Evolutionary conservation across 2,113 vertebrate genomes (phyloP).

Genomic region (Sinocyclocheilus anshuiensis): DNA sequence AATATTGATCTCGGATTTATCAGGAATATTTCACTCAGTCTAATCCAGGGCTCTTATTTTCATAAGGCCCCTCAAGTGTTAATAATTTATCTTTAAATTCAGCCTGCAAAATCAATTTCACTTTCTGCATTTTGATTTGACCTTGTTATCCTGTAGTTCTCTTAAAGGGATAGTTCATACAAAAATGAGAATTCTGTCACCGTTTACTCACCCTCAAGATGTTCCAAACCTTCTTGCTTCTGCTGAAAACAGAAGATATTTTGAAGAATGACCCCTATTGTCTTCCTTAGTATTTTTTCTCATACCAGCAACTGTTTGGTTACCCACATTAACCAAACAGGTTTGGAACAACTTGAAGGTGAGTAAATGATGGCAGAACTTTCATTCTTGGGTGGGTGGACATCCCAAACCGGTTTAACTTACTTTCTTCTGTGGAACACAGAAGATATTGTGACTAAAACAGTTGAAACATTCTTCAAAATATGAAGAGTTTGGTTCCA

Average conservation of each 20-base stretch:
- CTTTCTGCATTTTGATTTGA: not conserved
- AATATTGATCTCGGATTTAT: not conserved
- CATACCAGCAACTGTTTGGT: too few species aligned
- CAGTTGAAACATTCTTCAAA: not conserved
- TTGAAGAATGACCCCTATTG: not conserved
- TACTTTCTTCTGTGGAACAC: too few species aligned
- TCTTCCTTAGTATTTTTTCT: not conserved
- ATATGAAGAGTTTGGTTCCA: not conserved
- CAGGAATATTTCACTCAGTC: not conserved
- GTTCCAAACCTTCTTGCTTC: not conserved
- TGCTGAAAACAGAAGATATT: not conserved
- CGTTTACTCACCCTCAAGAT: too few species aligned
- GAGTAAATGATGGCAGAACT: too few species aligned
- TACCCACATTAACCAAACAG: too few species aligned
- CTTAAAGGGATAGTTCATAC: not conserved
- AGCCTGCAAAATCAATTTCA: not conserved
- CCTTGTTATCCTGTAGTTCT: not conserved
- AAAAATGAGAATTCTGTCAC: not conserved
- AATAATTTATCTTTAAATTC: constrained; percentile 1
- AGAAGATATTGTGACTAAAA: not conserved
- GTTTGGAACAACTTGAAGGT: too few species aligned
- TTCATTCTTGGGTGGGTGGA: too few species aligned
- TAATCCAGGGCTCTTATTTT: constrained; percentile 6
- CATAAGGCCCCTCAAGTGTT: not conserved
- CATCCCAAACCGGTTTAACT: too few species aligned